phyloP scores from a whole-genome alignment of 2,888 invertebrate species.

The Cheilosia variabilis region DNA sequence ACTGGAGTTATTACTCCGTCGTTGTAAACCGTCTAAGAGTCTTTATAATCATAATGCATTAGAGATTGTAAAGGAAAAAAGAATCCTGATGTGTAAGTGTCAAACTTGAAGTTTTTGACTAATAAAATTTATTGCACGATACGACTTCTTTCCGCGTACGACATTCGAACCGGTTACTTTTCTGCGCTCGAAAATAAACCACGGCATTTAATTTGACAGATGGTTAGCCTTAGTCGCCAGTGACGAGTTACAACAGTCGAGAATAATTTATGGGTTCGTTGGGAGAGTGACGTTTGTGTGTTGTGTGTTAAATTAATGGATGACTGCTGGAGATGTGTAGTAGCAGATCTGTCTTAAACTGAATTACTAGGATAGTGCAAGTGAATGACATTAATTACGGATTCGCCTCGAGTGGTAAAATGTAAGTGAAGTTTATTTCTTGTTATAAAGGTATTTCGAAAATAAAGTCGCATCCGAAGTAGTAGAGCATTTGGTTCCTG shows the following conservation, averaged over 20 bases:
- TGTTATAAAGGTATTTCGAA: background rate
- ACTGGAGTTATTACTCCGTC: slow-evolving; percentile 45
- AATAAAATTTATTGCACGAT: slow-evolving; percentile 44
- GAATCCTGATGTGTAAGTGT: slow-evolving; percentile 54
- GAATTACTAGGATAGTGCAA: slow-evolving; percentile 55
- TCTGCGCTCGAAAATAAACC: background rate
- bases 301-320: slow-evolving; percentile 70
- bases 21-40: slow-evolving; percentile 54
- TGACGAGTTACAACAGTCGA: slow-evolving; percentile 51
- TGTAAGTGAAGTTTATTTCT: slow-evolving; percentile 13
- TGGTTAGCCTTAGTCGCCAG: slow-evolving; percentile 37
- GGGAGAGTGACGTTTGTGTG: slow-evolving; percentile 64
- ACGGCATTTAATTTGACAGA: slow-evolving; percentile 47
- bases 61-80: slow-evolving; percentile 39
- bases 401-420: slow-evolving; percentile 27
- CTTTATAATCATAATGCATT: slow-evolving; percentile 51
- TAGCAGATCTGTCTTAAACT: slow-evolving; percentile 69
- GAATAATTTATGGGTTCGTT: slow-evolving; percentile 61
- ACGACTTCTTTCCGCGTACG: slow-evolving; percentile 15
- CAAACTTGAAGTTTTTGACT: slow-evolving; percentile 51
- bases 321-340: slow-evolving; percentile 57
- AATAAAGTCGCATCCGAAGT: slow-evolving; percentile 35
- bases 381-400: slow-evolving; percentile 58
- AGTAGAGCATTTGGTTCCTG: slow-evolving; percentile 9
- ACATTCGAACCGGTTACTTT: slow-evolving; percentile 47